Evolutionary conservation across 2,888 invertebrate genomes (phyloP).

Genomic region (Ariolimax columbianus): DNA sequence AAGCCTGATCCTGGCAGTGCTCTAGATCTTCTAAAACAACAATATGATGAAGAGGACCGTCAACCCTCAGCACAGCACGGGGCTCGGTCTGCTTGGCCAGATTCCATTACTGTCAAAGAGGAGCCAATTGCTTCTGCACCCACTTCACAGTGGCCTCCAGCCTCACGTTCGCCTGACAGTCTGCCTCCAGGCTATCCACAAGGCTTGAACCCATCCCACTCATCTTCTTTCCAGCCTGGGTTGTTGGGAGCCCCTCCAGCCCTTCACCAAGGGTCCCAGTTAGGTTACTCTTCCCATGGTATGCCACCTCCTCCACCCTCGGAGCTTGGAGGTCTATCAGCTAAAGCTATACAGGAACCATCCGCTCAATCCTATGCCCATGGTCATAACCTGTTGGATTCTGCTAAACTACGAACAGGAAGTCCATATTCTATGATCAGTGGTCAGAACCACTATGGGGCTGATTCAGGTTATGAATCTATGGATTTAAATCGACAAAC

Average conservation of each 20-base stretch:
- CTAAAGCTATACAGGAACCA: neutral
- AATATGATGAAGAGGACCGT: constrained; percentile 70
- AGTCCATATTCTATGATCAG: constrained; percentile 28
- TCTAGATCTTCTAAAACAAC: constrained; percentile 74
- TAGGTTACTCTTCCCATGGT: constrained; percentile 36
- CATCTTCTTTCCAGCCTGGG: constrained; percentile 42
- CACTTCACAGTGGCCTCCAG: constrained; percentile 19
- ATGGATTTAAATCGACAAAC: constrained; percentile 15
- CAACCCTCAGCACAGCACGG: constrained; percentile 44
- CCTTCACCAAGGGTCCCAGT: constrained; percentile 19
- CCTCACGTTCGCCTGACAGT: no score
- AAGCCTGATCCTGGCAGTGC: constrained; percentile 64
- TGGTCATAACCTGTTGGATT: neutral
- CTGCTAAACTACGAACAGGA: constrained; percentile 29
- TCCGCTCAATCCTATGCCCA: constrained; percentile 8
- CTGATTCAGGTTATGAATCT: constrained; percentile 43
- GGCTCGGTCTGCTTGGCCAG: constrained; percentile 28
- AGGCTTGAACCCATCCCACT: constrained; percentile 23
- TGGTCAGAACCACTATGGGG: constrained; percentile 45
- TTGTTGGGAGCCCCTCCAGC: constrained; percentile 45
- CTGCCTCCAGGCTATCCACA: constrained; percentile 25
- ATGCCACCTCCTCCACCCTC: constrained; percentile 47
- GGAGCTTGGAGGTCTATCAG: constrained; percentile 30
- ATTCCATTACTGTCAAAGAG: constrained; percentile 40
- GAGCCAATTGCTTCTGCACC: constrained; percentile 20